A percentile compares a stretch with the other conserved stretches of the same genome.
Evolutionary conservation across 2,888 invertebrate species (phyloP).

Genomic region (Apoda limacodes): DNA sequence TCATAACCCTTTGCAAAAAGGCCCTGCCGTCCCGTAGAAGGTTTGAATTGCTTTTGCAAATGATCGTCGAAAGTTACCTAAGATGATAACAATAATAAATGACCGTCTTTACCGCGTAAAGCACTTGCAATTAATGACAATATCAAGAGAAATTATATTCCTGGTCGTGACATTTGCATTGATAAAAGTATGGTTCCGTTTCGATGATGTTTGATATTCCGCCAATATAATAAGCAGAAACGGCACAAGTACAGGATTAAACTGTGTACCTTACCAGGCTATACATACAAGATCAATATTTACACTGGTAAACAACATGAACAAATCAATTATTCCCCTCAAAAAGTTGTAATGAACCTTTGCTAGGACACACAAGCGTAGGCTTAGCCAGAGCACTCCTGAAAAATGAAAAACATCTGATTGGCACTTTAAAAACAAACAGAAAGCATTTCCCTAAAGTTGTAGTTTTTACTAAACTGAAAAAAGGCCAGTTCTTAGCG

Average conservation of each 20-base stretch:
- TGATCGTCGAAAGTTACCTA: too few species aligned
- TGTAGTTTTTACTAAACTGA: not conserved
- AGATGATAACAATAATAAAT: too few species aligned
- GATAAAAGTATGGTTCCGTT: slow-evolving; percentile 20
- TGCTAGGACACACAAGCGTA: slow-evolving; percentile 18
- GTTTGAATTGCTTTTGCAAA: too few species aligned
- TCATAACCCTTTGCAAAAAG: too few species aligned
- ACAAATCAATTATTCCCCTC: slow-evolving; percentile 21
- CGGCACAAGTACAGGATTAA: slow-evolving; percentile 26
- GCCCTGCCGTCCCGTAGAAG: too few species aligned
- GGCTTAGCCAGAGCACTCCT: slow-evolving; percentile 19
- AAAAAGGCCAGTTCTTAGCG: not conserved
- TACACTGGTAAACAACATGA: slow-evolving; percentile 27
- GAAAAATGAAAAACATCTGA: slow-evolving; percentile 19
- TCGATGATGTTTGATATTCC: slow-evolving; percentile 17
- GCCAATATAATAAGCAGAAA: slow-evolving; percentile 20
- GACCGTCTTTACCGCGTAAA: too few species aligned
- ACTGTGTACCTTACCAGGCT: slow-evolving; percentile 25
- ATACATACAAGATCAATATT: slow-evolving; percentile 24
- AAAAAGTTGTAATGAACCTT: slow-evolving; percentile 24
- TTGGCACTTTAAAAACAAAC: slow-evolving; percentile 17
- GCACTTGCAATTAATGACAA: too few species aligned
- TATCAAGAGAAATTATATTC: slow-evolving; percentile 10
- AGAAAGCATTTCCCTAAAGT: too few species aligned
- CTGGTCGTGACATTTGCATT: slow-evolving; percentile 14